A percentile compares a stretch with the other conserved stretches of the same genome.
Evolutionary conservation across 2,888 invertebrate species (phyloP).

Genomic region (Timema podura): DNA sequence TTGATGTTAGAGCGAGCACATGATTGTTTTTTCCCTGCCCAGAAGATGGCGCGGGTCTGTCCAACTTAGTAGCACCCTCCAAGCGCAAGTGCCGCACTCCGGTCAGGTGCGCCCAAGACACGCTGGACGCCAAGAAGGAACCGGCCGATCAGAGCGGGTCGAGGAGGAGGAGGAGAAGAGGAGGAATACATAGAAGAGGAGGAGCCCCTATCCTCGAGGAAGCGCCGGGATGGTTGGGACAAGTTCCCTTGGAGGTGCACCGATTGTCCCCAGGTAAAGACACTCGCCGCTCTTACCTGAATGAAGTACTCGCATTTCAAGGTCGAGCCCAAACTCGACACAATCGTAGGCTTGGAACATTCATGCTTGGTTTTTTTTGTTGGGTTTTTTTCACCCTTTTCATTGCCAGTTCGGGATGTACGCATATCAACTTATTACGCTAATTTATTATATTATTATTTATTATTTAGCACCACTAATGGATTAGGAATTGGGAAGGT

Average conservation of each 20-base stretch:
- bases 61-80: slow-evolving; percentile 16
- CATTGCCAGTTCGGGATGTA: no score
- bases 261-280: slow-evolving; percentile 35
- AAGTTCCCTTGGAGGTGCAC: slow-evolving; percentile 35
- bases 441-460: no score
- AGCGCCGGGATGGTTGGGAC: slow-evolving; percentile 28
- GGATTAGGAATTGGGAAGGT: no score
- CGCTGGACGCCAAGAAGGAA: neutral
- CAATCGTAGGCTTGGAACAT: no score
- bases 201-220: slow-evolving; percentile 21
- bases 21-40: neutral
- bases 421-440: no score
- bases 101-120: slow-evolving; percentile 19
- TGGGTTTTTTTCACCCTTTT: no score
- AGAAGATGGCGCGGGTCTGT: neutral
- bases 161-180: slow-evolving; percentile 18
- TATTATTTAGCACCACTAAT: no score
- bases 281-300: no score
- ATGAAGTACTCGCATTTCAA: no score
- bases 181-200: slow-evolving; percentile 15
- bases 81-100: slow-evolving; percentile 27
- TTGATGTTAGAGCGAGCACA: neutral
- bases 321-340: no score
- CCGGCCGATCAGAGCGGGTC: slow-evolving; percentile 11
- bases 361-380: no score